These are phyloP conservation scores for Choloepus didactylus DNA, from an alignment of 2,797 vertebrate genomes.

Conservation along the genomic window DNA sequence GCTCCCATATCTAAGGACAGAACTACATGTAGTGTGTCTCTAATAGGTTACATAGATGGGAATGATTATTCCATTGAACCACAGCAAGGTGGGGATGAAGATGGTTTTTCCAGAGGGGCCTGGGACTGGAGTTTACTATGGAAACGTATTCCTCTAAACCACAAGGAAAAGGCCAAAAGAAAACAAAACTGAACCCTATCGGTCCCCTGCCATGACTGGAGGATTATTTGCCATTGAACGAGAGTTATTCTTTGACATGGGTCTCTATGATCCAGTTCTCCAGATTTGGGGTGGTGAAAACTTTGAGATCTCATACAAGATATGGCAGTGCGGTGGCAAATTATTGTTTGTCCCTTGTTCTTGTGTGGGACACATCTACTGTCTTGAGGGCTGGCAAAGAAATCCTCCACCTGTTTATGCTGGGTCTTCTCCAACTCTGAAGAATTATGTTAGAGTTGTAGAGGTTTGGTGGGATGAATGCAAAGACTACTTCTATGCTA, in stretches of 20 bases:
- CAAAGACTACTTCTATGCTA: too few species aligned
- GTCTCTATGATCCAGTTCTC: too few species aligned
- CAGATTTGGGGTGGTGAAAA: too few species aligned
- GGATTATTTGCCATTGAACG: too few species aligned
- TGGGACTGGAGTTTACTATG: slow-evolving; percentile 99
- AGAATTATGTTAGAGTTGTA: slow-evolving; percentile 82
- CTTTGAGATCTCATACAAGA: slow-evolving; percentile 86
- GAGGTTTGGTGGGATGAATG: too few species aligned
- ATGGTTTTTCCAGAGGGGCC: slow-evolving; percentile 98
- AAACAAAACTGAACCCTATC: slow-evolving; percentile 97
- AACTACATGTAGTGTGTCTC: slow-evolving; percentile 98
- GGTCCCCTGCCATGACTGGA: slow-evolving; percentile 90
- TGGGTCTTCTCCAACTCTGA: slow-evolving; percentile 98
- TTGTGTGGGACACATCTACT: slow-evolving; percentile 98
- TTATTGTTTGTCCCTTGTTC: slow-evolving; percentile 97
- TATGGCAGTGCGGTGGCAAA: slow-evolving; percentile 99
- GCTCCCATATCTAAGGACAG: slow-evolving; percentile 99
- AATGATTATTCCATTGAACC: slow-evolving; percentile 99
- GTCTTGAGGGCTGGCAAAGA: slow-evolving; percentile 97
- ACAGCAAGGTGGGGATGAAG: slow-evolving; percentile 99
- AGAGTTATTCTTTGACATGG: too few species aligned
- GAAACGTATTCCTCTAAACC: slow-evolving; percentile 97
- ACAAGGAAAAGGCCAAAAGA: slow-evolving; percentile 97
- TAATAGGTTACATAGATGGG: slow-evolving; percentile 99
- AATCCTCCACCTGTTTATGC: slow-evolving; percentile 97